A percentile compares a stretch with the other conserved stretches of the same genome.
These are phyloP conservation scores for Prionailurus bengalensis DNA, from an alignment of 2,113 vertebrate species.

Conservation along the genomic window DNA sequence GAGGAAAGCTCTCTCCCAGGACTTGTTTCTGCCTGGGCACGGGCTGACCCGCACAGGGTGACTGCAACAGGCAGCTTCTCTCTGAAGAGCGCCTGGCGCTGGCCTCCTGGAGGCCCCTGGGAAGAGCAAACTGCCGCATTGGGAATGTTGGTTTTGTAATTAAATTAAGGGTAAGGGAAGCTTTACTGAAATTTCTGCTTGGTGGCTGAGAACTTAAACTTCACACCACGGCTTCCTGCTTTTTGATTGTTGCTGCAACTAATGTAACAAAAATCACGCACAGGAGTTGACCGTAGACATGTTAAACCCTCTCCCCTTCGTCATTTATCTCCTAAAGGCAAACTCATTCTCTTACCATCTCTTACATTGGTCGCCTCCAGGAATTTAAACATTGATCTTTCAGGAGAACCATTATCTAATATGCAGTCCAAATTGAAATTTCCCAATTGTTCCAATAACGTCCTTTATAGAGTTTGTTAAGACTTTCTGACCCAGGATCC, in stretches of 20 bases:
- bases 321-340: not conserved
- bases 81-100: not conserved
- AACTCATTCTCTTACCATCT: not conserved
- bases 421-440: not conserved
- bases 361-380: not conserved
- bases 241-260: not conserved
- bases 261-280: not conserved
- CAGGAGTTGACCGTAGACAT: not conserved
- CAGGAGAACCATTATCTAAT: not conserved
- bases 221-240: not conserved
- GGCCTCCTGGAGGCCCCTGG: not conserved
- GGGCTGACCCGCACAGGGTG: not conserved
- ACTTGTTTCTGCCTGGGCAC: not conserved
- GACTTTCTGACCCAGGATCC: not conserved
- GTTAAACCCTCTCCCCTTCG: not conserved
- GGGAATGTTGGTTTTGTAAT: slow-evolving; percentile 27
- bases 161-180: slow-evolving; percentile 16
- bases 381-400: not conserved
- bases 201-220: not conserved
- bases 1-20: not conserved
- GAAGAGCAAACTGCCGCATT: not conserved
- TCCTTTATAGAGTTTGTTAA: slow-evolving; percentile 4
- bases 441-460: not conserved
- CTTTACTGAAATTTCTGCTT: not conserved
- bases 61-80: not conserved